Evolutionary conservation across 1,140 invertebrate species (phyloP), one percentile per base, ranked within the genome.

Genomic region (Orchesella cincta): DNA sequence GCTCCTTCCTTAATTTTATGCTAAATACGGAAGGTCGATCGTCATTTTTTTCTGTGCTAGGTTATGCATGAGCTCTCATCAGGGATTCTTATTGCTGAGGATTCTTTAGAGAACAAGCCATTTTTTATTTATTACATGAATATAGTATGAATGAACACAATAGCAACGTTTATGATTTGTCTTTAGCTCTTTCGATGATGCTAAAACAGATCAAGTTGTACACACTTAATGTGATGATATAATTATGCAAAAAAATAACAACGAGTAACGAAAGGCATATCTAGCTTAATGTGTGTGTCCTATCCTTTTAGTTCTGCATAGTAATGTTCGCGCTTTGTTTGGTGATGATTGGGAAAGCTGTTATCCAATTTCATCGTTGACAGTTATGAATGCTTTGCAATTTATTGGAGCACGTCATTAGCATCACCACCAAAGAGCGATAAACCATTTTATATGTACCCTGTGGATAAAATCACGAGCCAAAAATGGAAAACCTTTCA

Each of bases 341-440:
- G 62, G 31, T 23, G 29, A 67, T 67, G 62, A 67, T 67, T 67
- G 62, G 62, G 62, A 67, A 67, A 67, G 62, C 62, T 8, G 62
- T 67, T 67, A 67, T 67, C 62, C 62, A 67, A 67, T 67, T 67
- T 67, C 62, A 67, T 23, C 33, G 62, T 67, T 67, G 62, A 67
- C 62, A 67, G 62, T 67, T 67, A 67, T 67, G 62, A 67, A 67
- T 67, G 62, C 33, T 67, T 67, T 3, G 33, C 28, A 67, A 67
- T 67, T 67, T 67, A 67, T 67, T 67, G 31, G 62, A 67, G 62
- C 62, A 67, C 26, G 33, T 67, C 62, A 67, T 67, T 31, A 31
- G 29, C 62, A 67, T 31, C 28, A 29, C 31, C 28, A 12, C 28
- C 28, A 67, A 67, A 67, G 8, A 67, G 31, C n/a, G 12, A 67